phyloP scores from a whole-genome alignment of 2,888 invertebrate species.

The Drosophila mettleri region DNA sequence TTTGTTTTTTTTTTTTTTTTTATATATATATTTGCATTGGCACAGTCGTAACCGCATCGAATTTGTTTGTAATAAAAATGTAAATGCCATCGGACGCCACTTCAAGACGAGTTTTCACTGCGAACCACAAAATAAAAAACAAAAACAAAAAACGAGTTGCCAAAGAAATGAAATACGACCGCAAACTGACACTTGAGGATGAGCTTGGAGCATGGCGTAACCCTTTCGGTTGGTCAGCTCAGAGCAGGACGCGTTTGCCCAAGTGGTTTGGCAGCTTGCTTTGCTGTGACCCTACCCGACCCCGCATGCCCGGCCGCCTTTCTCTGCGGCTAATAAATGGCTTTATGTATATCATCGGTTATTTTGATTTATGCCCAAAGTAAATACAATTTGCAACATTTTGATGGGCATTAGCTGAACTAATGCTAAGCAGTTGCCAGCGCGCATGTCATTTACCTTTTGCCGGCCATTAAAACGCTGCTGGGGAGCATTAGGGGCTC shows the following conservation, averaged over 20 bases:
- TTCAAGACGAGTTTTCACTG: conserved; percentile 60
- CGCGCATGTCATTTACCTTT: conserved; percentile 11
- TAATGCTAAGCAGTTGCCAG: conserved; percentile 6
- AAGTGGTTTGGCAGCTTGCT: conserved; percentile 71
- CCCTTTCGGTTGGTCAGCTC: conserved; percentile 57
- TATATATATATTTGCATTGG: conserved; percentile 74
- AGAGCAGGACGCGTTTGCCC: conserved; percentile 39
- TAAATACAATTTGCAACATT: conserved; percentile 32
- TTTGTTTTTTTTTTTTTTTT: conserved; percentile 7
- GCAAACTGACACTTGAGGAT: conserved; percentile 69
- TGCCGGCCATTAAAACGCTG: conserved; percentile 64
- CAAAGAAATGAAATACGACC: conserved; percentile 76
- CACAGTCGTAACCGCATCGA: conserved; percentile 79
- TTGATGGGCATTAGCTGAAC: conserved; percentile 26
- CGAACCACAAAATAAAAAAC: conserved; percentile 18
- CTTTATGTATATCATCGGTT: conserved; percentile 48
- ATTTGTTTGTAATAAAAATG: conserved; percentile 80
- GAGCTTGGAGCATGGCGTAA: conserved; percentile 52
- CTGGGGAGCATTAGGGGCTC: conserved; percentile 63
- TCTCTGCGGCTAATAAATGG: conserved; percentile 51
- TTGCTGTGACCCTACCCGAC: conserved; percentile 23
- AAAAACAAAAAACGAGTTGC: conserved; percentile 45
- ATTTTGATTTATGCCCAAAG: conserved; percentile 52
- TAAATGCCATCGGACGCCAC: conserved; percentile 75
- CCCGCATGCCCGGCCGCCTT: not conserved